Evolutionary conservation across 2,113 vertebrate species (phyloP), one percentile per base, ranked within the genome.

Genomic region (Etia nguti): DNA sequence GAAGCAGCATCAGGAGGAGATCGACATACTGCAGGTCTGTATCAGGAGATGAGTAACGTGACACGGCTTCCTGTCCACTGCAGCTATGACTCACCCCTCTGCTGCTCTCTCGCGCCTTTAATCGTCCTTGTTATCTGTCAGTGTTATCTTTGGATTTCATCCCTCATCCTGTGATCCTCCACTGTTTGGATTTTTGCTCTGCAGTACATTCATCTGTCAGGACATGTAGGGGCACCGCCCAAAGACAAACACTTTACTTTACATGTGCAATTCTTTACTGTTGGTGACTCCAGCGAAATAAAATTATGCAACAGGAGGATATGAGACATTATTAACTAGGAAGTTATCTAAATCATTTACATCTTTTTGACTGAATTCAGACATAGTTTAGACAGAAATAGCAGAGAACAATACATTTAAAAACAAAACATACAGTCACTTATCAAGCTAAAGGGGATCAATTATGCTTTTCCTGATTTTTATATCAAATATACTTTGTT

Each of bases 1-100:
- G 89, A 95, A 79, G 65, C 96, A 83, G 48, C 97, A 97, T 8
- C 96, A 96, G 93, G 92, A 97, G 52, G 98, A 98, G 54, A 95
- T 57, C 29, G 88, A 91, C 10, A 83, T 86, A 79, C 96, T 98
- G 6, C 96, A 98, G 97, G 98, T 98, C 48, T 89, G 93, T 88
- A 4, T 86, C 86, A 54, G 10, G 12, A 50, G 54, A 93, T 43
- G 26, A 83, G 84, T 86, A 75, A 86, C 77, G n/a, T 46, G 79
- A 89, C 34, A 48, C 73, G 0, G 26, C 50, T 86, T 89, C 84
- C 90, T 81, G 84, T 84, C 85, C 62, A 83, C 81, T 22, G 86
- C 83, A 26, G 82, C 83, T 38, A 22, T 92, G 92, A 93, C 84
- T 93, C 93, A 90, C 18, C 70, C 56, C 73, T 29, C 54, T 48